phyloP scores from a whole-genome alignment of 2,113 vertebrate species.

The Tupaia tana region DNA sequence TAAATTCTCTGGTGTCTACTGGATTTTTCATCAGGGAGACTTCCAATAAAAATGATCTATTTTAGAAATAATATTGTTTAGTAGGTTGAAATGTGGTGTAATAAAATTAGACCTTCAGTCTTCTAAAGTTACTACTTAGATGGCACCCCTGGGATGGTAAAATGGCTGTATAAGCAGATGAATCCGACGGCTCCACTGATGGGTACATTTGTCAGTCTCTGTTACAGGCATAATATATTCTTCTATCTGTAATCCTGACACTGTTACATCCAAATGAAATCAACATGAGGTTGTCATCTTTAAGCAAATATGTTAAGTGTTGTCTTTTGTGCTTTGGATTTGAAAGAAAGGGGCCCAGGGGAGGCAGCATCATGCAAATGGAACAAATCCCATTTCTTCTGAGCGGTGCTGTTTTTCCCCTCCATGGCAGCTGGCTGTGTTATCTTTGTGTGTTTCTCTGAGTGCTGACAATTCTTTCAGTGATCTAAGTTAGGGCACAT shows the following conservation, averaged over 20 bases:
- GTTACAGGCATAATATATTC: conserved; percentile 93
- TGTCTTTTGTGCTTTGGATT: conserved; percentile 95
- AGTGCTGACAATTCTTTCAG: conserved; percentile 97
- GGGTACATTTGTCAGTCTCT: conserved; percentile 95
- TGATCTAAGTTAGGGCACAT: conserved; percentile 99
- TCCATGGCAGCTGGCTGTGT: conserved; percentile 98
- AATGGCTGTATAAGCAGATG: conserved; percentile 94
- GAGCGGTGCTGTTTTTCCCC: conserved; percentile 89
- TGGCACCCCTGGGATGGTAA: conserved; percentile 93
- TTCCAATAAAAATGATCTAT: conserved; percentile 95
- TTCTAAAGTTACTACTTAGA: conserved; percentile 93
- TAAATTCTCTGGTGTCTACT: conserved; percentile 92
- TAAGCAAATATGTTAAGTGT: conserved; percentile 99
- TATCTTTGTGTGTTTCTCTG: conserved; percentile 98
- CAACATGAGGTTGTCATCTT: conserved; percentile 96
- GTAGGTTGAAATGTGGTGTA: conserved; percentile 95
- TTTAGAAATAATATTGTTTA: conserved; percentile 95
- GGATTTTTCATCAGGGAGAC: conserved; percentile 93
- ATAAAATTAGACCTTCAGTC: conserved; percentile 95
- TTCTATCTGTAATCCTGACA: conserved; percentile 92
- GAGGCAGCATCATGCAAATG: conserved; percentile 94
- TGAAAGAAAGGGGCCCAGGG: conserved; percentile 94
- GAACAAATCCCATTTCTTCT: conserved; percentile 94
- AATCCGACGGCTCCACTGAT: conserved; percentile 95
- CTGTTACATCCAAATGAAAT: conserved; percentile 96